Evolutionary conservation across 2,113 vertebrate species (phyloP).

Genomic region (Oxygymnocypris stewartii): DNA sequence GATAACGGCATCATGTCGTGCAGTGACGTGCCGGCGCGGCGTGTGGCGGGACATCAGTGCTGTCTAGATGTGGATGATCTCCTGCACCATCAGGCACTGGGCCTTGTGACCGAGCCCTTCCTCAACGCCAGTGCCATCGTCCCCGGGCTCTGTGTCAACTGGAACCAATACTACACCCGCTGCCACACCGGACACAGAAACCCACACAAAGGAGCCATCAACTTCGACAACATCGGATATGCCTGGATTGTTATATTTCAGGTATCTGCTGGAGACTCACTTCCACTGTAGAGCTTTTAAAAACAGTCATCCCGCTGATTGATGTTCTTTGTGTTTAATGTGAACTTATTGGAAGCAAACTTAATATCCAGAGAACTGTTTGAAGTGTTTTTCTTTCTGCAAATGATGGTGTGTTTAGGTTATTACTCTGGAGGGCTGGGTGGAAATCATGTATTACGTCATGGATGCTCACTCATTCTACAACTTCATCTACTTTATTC

Average conservation of each 20-base stretch:
- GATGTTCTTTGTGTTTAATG: background rate
- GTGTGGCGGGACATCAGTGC: conserved; percentile 85
- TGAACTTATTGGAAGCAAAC: conserved; percentile 6
- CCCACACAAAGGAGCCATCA: conserved; percentile 97
- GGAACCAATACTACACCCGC: conserved; percentile 95
- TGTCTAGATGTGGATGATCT: conserved; percentile 91
- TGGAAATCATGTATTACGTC: conserved; percentile 99
- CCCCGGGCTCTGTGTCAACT: conserved; percentile 92
- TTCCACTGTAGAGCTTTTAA: background rate
- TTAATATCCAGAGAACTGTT: background rate
- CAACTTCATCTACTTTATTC: conserved; percentile 99
- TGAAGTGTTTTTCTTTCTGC: conserved; percentile 1
- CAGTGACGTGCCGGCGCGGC: conserved; percentile 84
- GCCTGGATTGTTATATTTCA: conserved; percentile 99
- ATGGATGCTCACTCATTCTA: conserved; percentile 99
- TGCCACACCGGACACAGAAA: conserved; percentile 89
- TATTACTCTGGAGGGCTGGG: conserved; percentile 98
- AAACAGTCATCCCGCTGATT: background rate
- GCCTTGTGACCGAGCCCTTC: conserved; percentile 74
- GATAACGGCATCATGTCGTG: conserved; percentile 99
- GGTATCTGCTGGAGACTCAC: conserved; percentile 67
- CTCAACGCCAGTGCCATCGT: conserved; percentile 74
- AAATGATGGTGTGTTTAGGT: conserved; percentile 73
- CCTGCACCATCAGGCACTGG: conserved; percentile 82
- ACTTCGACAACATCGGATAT: conserved; percentile 98